phyloP scores from a whole-genome alignment of 2,888 invertebrate genomes.

The Oligia latruncula region DNA sequence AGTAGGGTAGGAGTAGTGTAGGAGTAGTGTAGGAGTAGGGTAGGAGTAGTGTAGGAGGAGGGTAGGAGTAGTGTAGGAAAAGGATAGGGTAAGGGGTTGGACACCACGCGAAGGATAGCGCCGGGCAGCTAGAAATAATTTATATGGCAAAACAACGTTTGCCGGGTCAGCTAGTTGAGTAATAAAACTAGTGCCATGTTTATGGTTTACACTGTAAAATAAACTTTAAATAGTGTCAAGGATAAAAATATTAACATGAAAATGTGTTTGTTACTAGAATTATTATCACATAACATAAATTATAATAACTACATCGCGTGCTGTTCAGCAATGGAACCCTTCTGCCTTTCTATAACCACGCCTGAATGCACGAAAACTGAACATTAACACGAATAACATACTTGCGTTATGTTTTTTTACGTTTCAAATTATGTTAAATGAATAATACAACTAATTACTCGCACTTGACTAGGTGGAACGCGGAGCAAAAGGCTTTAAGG shows the following conservation, averaged over 20 bases:
- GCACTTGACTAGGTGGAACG: not conserved
- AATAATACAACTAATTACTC: not conserved
- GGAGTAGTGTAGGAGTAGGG: too few species aligned
- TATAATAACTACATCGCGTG: conserved; percentile 30
- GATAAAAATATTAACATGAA: conserved; percentile 8
- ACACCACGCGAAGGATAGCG: too few species aligned
- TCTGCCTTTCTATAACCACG: not conserved
- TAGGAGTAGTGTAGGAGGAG: too few species aligned
- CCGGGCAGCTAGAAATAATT: too few species aligned
- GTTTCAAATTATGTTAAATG: conserved; percentile 1
- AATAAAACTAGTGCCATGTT: not conserved
- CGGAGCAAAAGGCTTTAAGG: not conserved
- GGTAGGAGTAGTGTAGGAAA: too few species aligned
- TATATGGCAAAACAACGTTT: too few species aligned
- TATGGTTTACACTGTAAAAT: not conserved
- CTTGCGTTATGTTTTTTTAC: not conserved
- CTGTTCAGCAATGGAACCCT: conserved; percentile 9
- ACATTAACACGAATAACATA: conserved; percentile 43
- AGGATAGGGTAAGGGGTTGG: too few species aligned
- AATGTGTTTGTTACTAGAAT: conserved; percentile 3
- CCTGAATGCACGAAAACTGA: conserved; percentile 38
- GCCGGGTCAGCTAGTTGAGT: too few species aligned
- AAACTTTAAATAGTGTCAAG: conserved; percentile 14
- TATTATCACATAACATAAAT: not conserved
- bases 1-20: too few species aligned